Evolutionary conservation across 2,113 vertebrate species (phyloP), one percentile per base, ranked within the genome.

Genomic region (Promerops cafer): DNA sequence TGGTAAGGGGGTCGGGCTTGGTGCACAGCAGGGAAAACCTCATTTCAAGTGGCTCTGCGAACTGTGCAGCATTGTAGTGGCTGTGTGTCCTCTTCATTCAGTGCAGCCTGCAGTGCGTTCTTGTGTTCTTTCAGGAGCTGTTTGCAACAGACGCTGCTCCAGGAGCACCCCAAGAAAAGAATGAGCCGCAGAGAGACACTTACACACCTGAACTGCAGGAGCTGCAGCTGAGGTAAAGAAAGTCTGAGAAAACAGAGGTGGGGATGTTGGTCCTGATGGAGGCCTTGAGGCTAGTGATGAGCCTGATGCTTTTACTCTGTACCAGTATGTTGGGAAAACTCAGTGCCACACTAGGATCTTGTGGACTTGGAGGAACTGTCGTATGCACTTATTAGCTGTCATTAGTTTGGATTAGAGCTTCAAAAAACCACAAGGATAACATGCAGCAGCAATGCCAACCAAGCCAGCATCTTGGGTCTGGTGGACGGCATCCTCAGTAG

Each of bases 101-200:
- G n/a, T 39, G 49, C 45, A 30, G 7, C 31, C 71, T 80, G 65
- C 61, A 37, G 5, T 13, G 18, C 2, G 4, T 70, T 66, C 9
- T 27, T 50, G 61, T 87, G 93, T 54, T 87, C 31, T 87, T 94
- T 33, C 94, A 99, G 99, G 98, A 96, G 42, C 40, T 97, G 12
- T 97, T 96, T 61, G 97, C 97, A 19, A 93, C 95, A 68, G 98
- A 99, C 47, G 98, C 98, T 39, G 98, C 99, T 88, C 99, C 99
- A 6, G 99, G 99, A 70, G 99, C 98, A 19, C 99, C 99, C 15
- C 99, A 99, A 89, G 99, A 99, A 86, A 98, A 97, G 33, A 98
- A 95, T 27, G 96, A 96, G 18, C 63, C 84, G 1, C 97, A 97
- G 72, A 93, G 94, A 50, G 97, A 98, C 64, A 92, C 86, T 79